phyloP scores from a whole-genome alignment of 2,113 vertebrate genomes.

The Parus major region DNA sequence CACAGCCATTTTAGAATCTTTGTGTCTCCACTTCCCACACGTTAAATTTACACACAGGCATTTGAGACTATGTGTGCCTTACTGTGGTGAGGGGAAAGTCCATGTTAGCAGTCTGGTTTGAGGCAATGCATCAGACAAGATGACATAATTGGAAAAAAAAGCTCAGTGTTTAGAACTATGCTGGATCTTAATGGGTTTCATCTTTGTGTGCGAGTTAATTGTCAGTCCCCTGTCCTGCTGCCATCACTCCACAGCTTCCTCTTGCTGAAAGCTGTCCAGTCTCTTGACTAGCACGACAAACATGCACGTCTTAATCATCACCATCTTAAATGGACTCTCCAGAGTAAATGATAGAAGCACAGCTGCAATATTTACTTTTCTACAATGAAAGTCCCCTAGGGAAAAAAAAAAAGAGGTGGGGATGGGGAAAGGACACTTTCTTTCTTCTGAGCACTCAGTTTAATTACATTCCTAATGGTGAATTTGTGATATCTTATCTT shows the following conservation, averaged over 20 bases:
- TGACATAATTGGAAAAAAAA: background rate
- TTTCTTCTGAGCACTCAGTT: background rate
- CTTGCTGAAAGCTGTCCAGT: background rate
- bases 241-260: constrained; percentile 2
- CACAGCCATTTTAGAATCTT: background rate
- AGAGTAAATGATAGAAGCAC: background rate
- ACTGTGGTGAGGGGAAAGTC: background rate
- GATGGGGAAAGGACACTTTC: background rate
- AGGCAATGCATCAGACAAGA: background rate
- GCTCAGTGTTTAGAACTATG: background rate
- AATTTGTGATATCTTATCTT: constrained; percentile 39
- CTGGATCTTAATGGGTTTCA: background rate
- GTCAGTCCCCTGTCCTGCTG: background rate
- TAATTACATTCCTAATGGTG: constrained; percentile 11
- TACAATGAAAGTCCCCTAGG: background rate
- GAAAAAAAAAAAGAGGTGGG: background rate
- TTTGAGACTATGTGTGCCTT: background rate
- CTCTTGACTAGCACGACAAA: background rate
- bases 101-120: background rate
- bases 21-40: background rate
- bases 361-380: constrained; percentile 23
- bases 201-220: background rate
- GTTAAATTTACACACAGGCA: background rate
- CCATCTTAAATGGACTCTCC: background rate
- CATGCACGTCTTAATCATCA: background rate